phyloP scores from a whole-genome alignment of 2,113 vertebrate genomes.

The Lepidothrix coronata region DNA sequence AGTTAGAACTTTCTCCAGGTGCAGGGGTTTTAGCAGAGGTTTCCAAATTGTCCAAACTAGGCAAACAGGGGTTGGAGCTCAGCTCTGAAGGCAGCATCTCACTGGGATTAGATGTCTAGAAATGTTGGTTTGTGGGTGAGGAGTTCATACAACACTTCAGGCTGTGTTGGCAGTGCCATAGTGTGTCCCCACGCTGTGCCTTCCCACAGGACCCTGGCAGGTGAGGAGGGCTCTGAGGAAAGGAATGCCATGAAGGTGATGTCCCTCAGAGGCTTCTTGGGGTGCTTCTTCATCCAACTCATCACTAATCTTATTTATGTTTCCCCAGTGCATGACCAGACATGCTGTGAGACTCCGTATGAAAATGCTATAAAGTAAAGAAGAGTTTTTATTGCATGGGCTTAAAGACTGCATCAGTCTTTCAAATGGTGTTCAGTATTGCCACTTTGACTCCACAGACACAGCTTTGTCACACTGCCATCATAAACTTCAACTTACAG shows the following conservation, averaged over 20 bases:
- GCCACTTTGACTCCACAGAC: constrained; percentile 32
- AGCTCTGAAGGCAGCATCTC: background rate
- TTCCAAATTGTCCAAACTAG: background rate
- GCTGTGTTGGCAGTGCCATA: rapidly evolving
- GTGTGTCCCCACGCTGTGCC: background rate
- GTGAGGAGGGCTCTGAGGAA: background rate
- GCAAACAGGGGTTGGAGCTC: background rate
- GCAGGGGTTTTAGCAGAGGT: background rate
- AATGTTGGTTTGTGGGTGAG: background rate
- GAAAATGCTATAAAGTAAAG: constrained; percentile 45
- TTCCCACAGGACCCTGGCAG: background rate
- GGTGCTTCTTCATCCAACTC: background rate
- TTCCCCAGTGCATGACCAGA: background rate
- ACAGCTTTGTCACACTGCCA: constrained; percentile 29
- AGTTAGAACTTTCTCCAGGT: background rate
- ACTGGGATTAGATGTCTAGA: background rate
- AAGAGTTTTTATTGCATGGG: background rate
- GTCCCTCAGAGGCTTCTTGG: background rate
- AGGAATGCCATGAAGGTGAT: background rate
- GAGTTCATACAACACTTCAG: background rate
- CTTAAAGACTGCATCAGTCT: constrained; percentile 58
- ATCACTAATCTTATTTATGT: constrained; percentile 4
- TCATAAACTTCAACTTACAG: constrained; percentile 40
- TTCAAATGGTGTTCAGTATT: constrained; percentile 41
- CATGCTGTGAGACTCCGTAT: background rate